These are phyloP conservation scores for Mimas tiliae DNA, from an alignment of 2,888 invertebrate genomes.

Conservation along the genomic window DNA sequence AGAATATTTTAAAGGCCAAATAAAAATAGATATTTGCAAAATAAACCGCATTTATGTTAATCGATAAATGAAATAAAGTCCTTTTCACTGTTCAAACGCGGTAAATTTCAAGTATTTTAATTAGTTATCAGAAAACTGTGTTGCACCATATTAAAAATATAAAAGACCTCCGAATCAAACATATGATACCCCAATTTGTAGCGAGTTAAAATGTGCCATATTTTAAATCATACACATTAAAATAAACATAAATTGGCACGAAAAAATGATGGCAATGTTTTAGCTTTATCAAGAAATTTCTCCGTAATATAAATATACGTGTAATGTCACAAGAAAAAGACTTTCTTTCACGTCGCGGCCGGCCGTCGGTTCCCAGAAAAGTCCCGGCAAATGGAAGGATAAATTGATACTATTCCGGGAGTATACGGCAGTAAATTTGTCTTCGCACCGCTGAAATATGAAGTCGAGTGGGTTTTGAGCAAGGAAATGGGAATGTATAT, in stretches of 20 bases:
- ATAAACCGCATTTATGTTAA: no score
- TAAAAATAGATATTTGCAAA: no score
- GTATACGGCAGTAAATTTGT: constrained; percentile 40
- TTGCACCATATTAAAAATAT: no score
- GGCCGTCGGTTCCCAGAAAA: constrained; percentile 31
- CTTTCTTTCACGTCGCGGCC: constrained; percentile 20
- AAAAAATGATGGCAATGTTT: not conserved
- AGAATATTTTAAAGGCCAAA: no score
- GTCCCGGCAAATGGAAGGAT: constrained; percentile 29
- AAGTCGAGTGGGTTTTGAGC: constrained; percentile 33
- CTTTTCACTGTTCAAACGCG: no score
- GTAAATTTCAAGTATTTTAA: no score
- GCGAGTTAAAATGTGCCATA: not conserved
- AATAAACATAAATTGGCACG: not conserved
- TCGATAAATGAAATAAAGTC: no score
- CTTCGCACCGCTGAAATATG: constrained; percentile 31
- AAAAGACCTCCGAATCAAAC: no score
- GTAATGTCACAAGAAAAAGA: not conserved
- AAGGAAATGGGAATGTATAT: constrained; percentile 14
- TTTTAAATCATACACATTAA: not conserved
- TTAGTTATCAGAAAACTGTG: no score
- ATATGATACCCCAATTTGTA: no score
- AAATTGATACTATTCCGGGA: constrained; percentile 38
- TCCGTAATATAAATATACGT: not conserved
- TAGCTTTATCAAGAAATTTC: not conserved